Evolutionary conservation across 2,113 vertebrate genomes (phyloP), one percentile per base, ranked within the genome.

Genomic region (Myrmecophaga tridactyla): DNA sequence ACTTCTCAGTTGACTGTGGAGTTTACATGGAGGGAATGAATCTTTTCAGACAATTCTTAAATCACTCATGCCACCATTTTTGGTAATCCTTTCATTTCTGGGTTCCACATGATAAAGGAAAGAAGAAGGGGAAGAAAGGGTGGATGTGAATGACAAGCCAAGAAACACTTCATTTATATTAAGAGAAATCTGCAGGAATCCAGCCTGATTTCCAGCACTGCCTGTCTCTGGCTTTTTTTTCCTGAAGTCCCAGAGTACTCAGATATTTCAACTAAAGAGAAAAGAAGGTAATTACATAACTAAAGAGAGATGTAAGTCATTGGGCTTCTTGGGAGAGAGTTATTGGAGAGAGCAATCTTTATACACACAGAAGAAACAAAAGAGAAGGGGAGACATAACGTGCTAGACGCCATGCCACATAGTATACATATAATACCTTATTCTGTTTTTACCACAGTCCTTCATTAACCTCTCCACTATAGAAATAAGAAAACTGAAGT

Each of bases 151-250:
- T 58, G 60, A 43, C 39, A 92, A 43, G 62, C 43, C n/a, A 78
- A 89, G 93, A 89, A 82, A 53, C 23, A 86, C 85, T 88, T 93
- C 18, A n/a, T 95, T 77, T 89, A 21, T 75, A 86, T 89, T 60
- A 60, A 85, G 75, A 84, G 41, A 41, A 58, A 43, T 34, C 41
- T 92, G 7, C 5, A 29, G 72, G 34, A 89, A 70, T 65, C 34
- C 34, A 70, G 39, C 25, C 56, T 65, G 20, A 67, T 41, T 76
- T 85, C 88, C 39, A 80, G 51, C 41, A 14, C 72, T 48, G 43
- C 17, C 43, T 41, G 17, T 67, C 72, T 90, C 60, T 58, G 27
- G 23, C 78, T n/a, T 48, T 25, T 48, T 41, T n/a, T 9, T 3
- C 67, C 73, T 3, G 20, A 75, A 23, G 70, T 3, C 31, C 41